A percentile compares a stretch with the other conserved stretches of the same genome.
phyloP scores from a whole-genome alignment of 2,113 vertebrate genomes.

The Microtus ochrogaster region DNA sequence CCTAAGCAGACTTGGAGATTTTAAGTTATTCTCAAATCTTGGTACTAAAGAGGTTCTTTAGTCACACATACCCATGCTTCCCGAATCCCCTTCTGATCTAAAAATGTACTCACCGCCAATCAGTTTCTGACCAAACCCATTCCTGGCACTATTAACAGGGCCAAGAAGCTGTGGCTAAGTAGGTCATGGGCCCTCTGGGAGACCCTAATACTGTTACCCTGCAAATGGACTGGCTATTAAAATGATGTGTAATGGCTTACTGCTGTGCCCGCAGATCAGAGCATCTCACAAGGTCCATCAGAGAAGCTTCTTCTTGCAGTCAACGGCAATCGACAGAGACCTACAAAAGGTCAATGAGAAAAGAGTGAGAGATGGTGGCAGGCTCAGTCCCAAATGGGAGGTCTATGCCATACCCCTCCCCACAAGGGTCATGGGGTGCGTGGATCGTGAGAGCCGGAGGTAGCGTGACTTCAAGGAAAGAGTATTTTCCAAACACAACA shows the following conservation, averaged over 20 bases:
- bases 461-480: not conserved
- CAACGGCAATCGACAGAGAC: not conserved
- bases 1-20: not conserved
- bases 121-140: not conserved
- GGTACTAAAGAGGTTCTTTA: slow-evolving; percentile 16
- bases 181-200: not conserved
- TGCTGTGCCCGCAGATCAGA: not conserved
- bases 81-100: not conserved
- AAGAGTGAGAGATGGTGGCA: not conserved
- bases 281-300: not conserved
- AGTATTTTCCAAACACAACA: not conserved
- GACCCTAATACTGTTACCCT: not conserved
- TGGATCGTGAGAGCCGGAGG: not conserved
- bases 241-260: not conserved
- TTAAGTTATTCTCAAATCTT: slow-evolving; percentile 46
- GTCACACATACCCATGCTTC: not conserved
- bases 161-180: not conserved
- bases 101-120: not conserved
- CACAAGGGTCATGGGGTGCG: not conserved
- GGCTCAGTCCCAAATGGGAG: not conserved
- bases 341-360: not conserved
- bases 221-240: not conserved
- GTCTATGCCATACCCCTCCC: not conserved
- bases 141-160: not conserved
- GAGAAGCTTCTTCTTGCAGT: not conserved